Conservation (phyloP, 1,140 invertebrate species). For the Halyomorpha halys region DNA sequence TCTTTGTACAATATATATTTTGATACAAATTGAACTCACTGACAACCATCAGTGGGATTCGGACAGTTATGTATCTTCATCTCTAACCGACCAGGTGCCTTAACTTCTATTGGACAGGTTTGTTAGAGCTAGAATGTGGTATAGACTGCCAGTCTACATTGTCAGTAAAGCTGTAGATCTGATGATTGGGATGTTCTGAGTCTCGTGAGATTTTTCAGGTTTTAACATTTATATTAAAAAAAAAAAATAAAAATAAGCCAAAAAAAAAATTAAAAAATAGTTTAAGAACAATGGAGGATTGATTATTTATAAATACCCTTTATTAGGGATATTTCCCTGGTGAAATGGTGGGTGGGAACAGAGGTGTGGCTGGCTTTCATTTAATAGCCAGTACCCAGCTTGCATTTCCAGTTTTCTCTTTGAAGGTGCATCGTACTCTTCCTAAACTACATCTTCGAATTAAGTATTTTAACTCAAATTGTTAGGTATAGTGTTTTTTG, state of each 20-base stretch:
- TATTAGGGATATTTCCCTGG: no score
- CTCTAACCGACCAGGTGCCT: slow-evolving; percentile 23
- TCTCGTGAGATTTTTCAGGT: slow-evolving; percentile 13
- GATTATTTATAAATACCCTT: no score
- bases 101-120: slow-evolving; percentile 18
- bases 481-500: slow-evolving; percentile 8
- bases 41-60: slow-evolving; percentile 1
- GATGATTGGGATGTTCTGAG: slow-evolving; percentile 9
- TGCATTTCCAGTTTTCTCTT: slow-evolving; percentile 15
- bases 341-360: no score
- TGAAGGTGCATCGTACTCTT: background rate
- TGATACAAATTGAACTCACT: slow-evolving; percentile 12
- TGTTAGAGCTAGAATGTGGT: slow-evolving; percentile 6
- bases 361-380: no score
- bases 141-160: background rate
- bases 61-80: slow-evolving; percentile 21
- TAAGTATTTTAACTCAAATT: slow-evolving; percentile 6
- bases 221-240: slow-evolving; percentile 4
- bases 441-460: background rate
- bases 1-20: slow-evolving; percentile 16
- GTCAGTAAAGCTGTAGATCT: slow-evolving; percentile 1
- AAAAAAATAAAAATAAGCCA: background rate
- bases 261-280: no score
- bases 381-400: background rate
- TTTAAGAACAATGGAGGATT: no score